Conservation (phyloP, 2,797 vertebrate species). For the Leucoraja ocellata region DNA sequence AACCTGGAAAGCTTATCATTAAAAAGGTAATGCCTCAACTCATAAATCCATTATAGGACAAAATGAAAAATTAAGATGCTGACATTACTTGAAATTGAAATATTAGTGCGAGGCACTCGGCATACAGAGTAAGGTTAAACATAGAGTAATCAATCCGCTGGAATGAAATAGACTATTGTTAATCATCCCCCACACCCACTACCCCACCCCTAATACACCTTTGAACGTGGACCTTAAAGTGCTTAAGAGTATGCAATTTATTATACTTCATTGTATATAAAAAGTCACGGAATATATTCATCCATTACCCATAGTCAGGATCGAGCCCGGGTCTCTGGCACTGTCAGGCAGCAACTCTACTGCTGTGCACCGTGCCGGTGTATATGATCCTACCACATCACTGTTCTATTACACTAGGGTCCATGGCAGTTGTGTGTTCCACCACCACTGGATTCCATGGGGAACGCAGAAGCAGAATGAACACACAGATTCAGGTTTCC, state of each 20-base stretch:
- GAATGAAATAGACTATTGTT: background rate
- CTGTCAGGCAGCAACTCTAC: too few species aligned
- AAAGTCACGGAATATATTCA: background rate
- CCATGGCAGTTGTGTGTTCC: too few species aligned
- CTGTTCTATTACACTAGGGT: too few species aligned
- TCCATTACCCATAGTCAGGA: too few species aligned
- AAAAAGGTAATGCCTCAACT: background rate
- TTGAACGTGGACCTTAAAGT: too few species aligned
- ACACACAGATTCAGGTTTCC: too few species aligned
- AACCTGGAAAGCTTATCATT: background rate
- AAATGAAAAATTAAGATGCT: constrained; percentile 13
- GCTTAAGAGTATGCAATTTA: background rate
- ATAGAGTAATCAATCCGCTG: background rate
- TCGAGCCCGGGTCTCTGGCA: too few species aligned
- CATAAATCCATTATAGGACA: constrained; percentile 14
- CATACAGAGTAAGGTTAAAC: constrained; percentile 4
- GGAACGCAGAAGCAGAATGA: too few species aligned
- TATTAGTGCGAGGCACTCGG: background rate
- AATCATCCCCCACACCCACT: too few species aligned
- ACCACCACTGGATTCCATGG: too few species aligned
- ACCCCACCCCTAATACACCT: background rate
- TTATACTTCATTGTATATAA: background rate
- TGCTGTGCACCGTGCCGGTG: too few species aligned
- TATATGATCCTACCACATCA: too few species aligned
- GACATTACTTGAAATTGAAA: constrained; percentile 8